Conservation (phyloP, 2,797 vertebrate species). For the Brachymystax lenok region DNA sequence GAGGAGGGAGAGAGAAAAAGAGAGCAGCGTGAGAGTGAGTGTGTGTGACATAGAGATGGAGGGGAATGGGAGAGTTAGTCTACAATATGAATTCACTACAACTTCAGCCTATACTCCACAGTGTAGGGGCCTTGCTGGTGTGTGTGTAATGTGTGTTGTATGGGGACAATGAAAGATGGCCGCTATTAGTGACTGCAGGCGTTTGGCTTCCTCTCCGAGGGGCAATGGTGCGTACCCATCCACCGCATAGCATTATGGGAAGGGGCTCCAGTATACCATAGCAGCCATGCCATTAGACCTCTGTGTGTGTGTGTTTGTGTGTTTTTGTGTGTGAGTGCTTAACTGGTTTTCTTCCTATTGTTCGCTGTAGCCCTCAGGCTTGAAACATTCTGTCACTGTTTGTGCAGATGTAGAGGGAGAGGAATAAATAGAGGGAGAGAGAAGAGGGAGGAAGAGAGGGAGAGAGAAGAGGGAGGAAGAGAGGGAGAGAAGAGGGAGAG, state of each 20-base stretch:
- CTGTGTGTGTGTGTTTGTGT: neutral
- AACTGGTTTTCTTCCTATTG: neutral
- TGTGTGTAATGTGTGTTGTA: slow-evolving; percentile 31
- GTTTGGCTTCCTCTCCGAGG: slow-evolving; percentile 62
- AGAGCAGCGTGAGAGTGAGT: too few species aligned
- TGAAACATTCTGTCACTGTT: neutral
- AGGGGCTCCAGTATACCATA: slow-evolving; percentile 40
- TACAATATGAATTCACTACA: neutral
- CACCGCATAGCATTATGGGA: slow-evolving; percentile 57
- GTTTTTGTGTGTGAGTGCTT: neutral
- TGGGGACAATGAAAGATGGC: slow-evolving; percentile 67
- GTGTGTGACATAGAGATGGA: too few species aligned
- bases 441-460: too few species aligned
- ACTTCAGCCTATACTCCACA: neutral
- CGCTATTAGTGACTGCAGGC: slow-evolving; percentile 64
- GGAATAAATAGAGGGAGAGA: neutral
- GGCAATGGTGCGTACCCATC: slow-evolving; percentile 70
- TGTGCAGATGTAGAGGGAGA: neutral
- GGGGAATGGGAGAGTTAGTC: too few species aligned
- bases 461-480: neutral
- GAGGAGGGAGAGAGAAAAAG: too few species aligned
- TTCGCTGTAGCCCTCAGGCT: neutral
- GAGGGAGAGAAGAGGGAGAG: neutral
- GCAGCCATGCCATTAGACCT: slow-evolving; percentile 4
- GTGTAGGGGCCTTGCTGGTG: slow-evolving; percentile 14